These are phyloP conservation scores for Fundulus diaphanus DNA, from an alignment of 2,797 vertebrate genomes.

Conservation along the genomic window DNA sequence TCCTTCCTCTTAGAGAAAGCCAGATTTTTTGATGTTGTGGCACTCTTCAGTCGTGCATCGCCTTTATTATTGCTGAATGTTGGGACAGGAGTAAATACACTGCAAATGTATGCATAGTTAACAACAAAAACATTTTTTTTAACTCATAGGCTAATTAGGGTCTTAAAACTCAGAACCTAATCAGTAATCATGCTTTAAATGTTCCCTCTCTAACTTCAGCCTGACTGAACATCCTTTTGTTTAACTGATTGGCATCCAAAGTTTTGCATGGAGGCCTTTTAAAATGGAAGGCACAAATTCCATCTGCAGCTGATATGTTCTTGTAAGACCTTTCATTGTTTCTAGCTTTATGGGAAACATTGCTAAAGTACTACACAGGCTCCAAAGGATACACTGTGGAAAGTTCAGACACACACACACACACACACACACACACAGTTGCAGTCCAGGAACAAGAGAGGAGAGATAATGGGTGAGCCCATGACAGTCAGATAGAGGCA, in stretches of 20 bases:
- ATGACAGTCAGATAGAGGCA: conserved; percentile 69
- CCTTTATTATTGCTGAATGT: not conserved
- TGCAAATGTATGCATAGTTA: not conserved
- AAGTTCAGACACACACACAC: conserved; percentile 32
- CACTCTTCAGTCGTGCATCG: not conserved
- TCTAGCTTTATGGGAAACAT: conserved; percentile 24
- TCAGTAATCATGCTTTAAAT: not conserved
- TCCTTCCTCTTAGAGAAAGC: not conserved
- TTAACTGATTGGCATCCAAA: not conserved
- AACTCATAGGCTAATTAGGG: not conserved
- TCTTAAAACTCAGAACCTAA: not conserved
- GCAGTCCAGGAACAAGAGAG: conserved; percentile 25
- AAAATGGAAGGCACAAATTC: not conserved
- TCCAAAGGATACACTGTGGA: conserved; percentile 33
- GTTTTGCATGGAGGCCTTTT: not conserved
- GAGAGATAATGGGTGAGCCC: conserved; percentile 62
- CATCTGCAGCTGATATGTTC: conserved; percentile 1
- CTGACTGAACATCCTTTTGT: not conserved
- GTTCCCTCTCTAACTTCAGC: not conserved
- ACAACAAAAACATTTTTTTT: not conserved
- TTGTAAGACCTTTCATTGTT: not conserved
- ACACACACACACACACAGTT: conserved; percentile 19
- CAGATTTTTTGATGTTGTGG: not conserved
- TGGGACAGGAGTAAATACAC: not conserved
- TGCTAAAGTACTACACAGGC: conserved; percentile 21